phyloP scores from a whole-genome alignment of 2,797 vertebrate species.

The Alfaro cultratus region DNA sequence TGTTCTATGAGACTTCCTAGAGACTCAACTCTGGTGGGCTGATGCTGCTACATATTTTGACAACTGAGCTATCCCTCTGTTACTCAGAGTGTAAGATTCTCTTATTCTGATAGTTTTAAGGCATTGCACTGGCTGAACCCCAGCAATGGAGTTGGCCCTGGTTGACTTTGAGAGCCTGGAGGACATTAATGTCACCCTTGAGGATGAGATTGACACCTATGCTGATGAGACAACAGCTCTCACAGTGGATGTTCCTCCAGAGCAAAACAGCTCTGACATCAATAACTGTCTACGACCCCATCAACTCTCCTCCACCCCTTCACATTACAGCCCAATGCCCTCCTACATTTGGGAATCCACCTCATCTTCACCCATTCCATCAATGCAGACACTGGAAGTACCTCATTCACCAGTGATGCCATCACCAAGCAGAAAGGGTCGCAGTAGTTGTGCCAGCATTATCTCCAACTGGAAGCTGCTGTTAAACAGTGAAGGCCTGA shows the following conservation, averaged over 20 bases:
- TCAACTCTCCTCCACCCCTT: slow-evolving; percentile 44
- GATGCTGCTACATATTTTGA: slow-evolving; percentile 26
- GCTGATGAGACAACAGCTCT: slow-evolving; percentile 79
- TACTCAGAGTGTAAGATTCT: slow-evolving; percentile 14
- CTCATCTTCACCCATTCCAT: slow-evolving; percentile 45
- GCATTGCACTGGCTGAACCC: slow-evolving; percentile 61
- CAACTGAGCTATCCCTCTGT: slow-evolving; percentile 28
- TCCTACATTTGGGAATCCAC: slow-evolving; percentile 67
- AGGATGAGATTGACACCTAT: slow-evolving; percentile 82
- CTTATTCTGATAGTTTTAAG: slow-evolving; percentile 46
- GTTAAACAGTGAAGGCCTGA: slow-evolving; percentile 83
- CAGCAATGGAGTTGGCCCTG: slow-evolving; percentile 92
- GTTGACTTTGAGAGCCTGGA: slow-evolving; percentile 89
- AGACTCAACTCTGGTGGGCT: slow-evolving; percentile 20
- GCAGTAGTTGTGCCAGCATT: slow-evolving; percentile 82
- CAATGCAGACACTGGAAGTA: slow-evolving; percentile 46
- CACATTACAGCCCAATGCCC: slow-evolving; percentile 38
- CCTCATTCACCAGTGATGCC: slow-evolving; percentile 68
- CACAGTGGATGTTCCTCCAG: slow-evolving; percentile 67
- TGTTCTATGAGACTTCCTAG: slow-evolving; percentile 22
- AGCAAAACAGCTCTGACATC: slow-evolving; percentile 47
- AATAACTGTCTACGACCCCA: slow-evolving; percentile 50
- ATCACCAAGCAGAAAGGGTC: slow-evolving; percentile 67
- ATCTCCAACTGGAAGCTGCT: slow-evolving; percentile 89
- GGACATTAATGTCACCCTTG: slow-evolving; percentile 76